phyloP scores from a whole-genome alignment of 2,113 vertebrate genomes.

The Colossoma macropomum region DNA sequence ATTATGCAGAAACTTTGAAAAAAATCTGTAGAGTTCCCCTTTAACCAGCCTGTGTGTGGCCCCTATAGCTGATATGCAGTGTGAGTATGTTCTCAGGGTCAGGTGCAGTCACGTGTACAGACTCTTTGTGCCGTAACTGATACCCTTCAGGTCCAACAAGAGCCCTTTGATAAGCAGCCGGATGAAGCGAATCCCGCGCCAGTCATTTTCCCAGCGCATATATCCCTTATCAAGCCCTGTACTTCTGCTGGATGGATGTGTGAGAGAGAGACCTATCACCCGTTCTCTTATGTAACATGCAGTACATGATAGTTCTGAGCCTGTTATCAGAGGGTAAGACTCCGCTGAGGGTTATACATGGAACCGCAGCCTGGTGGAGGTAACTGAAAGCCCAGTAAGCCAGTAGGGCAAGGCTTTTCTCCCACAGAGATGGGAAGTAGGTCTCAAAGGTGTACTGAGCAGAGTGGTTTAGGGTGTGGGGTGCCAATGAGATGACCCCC shows the following conservation, averaged over 20 bases:
- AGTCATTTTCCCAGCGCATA: constrained; percentile 27
- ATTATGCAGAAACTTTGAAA: too few relatives aligned
- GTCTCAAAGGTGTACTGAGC: constrained; percentile 30
- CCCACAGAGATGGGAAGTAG: constrained; percentile 20
- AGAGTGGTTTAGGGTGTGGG: constrained; percentile 34
- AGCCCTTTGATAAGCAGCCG: constrained; percentile 40
- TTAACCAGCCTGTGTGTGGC: neutral
- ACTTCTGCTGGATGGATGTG: constrained; percentile 20
- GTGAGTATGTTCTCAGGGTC: constrained; percentile 33
- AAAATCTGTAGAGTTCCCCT: neutral
- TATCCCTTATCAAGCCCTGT: constrained; percentile 25
- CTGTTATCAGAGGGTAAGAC: constrained; percentile 14
- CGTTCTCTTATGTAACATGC: neutral
- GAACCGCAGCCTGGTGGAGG: constrained; percentile 4
- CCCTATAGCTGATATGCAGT: constrained; percentile 13
- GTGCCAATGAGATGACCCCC: constrained; percentile 36
- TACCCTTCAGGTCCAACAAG: constrained; percentile 40
- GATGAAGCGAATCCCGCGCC: constrained; percentile 30
- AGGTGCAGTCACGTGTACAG: constrained; percentile 9
- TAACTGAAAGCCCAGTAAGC: constrained; percentile 29
- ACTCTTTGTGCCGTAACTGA: constrained; percentile 37
- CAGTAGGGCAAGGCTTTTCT: constrained; percentile 11
- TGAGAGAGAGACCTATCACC: constrained; percentile 28
- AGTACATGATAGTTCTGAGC: constrained; percentile 15
- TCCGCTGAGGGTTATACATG: neutral